These are phyloP conservation scores for Lithophane ornitopus DNA, from an alignment of 2,888 invertebrate genomes.

Conservation along the genomic window DNA sequence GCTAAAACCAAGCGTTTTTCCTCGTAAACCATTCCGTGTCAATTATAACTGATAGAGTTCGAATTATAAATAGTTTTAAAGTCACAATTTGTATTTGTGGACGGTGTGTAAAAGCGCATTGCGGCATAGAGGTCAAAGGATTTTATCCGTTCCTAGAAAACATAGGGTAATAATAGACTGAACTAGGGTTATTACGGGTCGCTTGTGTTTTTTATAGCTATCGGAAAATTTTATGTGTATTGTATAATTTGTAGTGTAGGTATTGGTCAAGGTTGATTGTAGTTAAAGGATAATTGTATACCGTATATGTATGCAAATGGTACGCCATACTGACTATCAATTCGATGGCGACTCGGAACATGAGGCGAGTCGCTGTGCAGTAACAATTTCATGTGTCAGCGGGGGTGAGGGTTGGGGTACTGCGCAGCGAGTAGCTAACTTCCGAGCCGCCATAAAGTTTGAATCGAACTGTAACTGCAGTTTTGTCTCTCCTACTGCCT, in stretches of 20 bases:
- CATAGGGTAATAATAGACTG: constrained; percentile 13
- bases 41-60: constrained; percentile 7
- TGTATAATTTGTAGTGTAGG: constrained; percentile 21
- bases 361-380: no score
- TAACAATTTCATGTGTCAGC: no score
- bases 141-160: constrained; percentile 55
- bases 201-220: constrained; percentile 8
- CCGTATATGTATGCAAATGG: no score
- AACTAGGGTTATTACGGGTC: constrained; percentile 27
- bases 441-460: no score
- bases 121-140: constrained; percentile 58
- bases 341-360: no score
- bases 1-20: background rate
- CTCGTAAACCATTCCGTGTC: constrained; percentile 34
- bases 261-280: constrained; percentile 22
- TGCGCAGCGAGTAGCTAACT: no score
- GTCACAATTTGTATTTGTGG: constrained; percentile 18
- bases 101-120: constrained; percentile 64
- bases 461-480: no score
- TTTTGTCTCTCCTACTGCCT: no score
- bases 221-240: constrained; percentile 25
- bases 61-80: constrained; percentile 21
- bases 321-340: no score
- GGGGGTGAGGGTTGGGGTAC: no score
- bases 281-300: background rate